These are phyloP conservation scores for Larimichthys crocea DNA, from an alignment of 2,113 vertebrate species.

Conservation along the genomic window DNA sequence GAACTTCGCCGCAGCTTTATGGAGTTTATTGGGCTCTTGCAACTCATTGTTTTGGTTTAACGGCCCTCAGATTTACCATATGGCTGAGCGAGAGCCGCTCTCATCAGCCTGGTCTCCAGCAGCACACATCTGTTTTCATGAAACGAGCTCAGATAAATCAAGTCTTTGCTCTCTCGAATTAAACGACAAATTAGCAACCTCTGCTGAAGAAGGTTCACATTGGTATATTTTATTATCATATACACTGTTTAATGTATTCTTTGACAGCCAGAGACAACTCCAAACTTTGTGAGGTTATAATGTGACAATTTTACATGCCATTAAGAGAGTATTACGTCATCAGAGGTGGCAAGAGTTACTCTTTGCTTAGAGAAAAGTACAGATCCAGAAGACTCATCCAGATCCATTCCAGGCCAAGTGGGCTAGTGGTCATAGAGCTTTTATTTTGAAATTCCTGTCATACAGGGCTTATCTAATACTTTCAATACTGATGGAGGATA, in stretches of 20 bases:
- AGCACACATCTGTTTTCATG: not conserved
- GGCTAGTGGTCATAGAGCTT: too few species aligned
- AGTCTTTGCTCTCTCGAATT: too few species aligned
- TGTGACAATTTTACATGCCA: not conserved
- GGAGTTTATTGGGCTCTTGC: not conserved
- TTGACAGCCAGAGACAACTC: not conserved
- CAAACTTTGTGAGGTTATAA: not conserved
- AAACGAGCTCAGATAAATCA: not conserved
- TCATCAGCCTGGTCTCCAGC: not conserved
- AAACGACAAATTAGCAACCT: not conserved
- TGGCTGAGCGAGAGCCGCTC: not conserved
- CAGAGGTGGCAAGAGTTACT: not conserved
- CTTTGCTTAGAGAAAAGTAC: too few species aligned
- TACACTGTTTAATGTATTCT: not conserved
- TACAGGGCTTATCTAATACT: too few species aligned
- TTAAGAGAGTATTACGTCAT: not conserved
- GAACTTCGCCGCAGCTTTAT: not conserved
- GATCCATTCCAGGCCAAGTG: too few species aligned
- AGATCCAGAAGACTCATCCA: too few species aligned
- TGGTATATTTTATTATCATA: not conserved
- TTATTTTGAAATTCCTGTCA: too few species aligned
- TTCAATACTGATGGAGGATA: too few species aligned
- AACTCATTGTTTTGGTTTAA: not conserved
- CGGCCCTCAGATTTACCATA: not conserved
- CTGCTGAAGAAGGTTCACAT: not conserved